These are phyloP conservation scores for Toxotes chatareus DNA, from an alignment of 2,113 vertebrate species.

Conservation along the genomic window DNA sequence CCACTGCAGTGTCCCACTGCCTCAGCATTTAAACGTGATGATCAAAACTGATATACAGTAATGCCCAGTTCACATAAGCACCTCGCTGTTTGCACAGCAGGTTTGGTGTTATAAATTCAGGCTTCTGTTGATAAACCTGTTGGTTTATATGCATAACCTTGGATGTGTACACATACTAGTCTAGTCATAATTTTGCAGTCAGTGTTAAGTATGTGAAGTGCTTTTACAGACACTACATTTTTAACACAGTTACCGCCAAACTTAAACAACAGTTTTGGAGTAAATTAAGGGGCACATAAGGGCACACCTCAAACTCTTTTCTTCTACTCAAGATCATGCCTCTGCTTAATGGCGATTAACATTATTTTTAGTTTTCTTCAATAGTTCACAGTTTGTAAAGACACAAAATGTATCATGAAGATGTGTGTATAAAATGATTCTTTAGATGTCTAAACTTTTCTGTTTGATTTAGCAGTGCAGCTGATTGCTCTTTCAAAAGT, in stretches of 20 bases:
- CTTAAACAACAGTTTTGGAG: too few species aligned
- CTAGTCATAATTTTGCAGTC: not conserved
- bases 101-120: not conserved
- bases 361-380: not conserved
- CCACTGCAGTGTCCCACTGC: slow-evolving; percentile 38
- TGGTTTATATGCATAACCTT: not conserved
- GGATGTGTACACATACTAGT: not conserved
- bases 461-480: not conserved
- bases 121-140: not conserved
- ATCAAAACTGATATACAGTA: not conserved
- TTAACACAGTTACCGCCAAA: not conserved
- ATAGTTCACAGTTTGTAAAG: not conserved
- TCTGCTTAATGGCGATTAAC: not conserved
- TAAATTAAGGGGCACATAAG: not conserved
- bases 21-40: slow-evolving; percentile 13
- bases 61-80: not conserved
- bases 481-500: not conserved
- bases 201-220: not conserved
- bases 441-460: not conserved
- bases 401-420: not conserved
- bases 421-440: not conserved
- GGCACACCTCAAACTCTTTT: not conserved
- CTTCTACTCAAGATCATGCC: not conserved
- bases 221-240: not conserved
- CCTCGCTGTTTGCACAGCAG: not conserved